Evolutionary conservation across 2,113 vertebrate genomes (phyloP).

Genomic region (Triplophysa tibetana): DNA sequence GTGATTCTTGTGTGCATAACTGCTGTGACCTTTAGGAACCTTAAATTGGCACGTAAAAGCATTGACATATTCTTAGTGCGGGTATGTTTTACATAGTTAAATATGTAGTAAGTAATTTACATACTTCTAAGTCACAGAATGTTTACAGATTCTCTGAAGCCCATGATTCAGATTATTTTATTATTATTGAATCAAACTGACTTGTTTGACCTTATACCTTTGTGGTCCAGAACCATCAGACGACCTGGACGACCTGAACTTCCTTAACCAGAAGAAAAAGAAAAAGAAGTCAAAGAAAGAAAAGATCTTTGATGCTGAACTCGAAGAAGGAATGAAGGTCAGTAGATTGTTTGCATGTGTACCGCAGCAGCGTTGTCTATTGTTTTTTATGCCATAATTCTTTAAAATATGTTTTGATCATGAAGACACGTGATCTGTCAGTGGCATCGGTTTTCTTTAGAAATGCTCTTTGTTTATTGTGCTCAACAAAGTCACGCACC

Average conservation of each 20-base stretch:
- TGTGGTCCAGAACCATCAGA: slow-evolving; percentile 83
- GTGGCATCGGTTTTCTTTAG: not conserved
- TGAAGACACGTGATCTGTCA: not conserved
- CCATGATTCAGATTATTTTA: no score
- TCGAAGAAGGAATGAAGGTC: slow-evolving; percentile 94
- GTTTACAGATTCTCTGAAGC: no score
- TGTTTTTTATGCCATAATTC: not conserved
- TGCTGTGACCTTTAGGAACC: no score
- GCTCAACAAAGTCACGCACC: not conserved
- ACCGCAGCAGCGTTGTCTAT: not conserved
- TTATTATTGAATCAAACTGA: no score
- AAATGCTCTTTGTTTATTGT: not conserved
- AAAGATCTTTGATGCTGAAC: slow-evolving; percentile 87
- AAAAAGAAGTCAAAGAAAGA: slow-evolving; percentile 97
- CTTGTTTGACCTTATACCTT: not conserved
- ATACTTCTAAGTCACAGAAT: no score
- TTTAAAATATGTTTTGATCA: not conserved
- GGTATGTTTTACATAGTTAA: no score
- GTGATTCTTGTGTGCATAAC: no score
- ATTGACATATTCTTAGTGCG: no score
- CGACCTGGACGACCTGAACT: slow-evolving; percentile 93
- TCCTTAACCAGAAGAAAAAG: slow-evolving; percentile 99
- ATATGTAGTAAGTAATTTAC: no score
- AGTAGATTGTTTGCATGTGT: slow-evolving; percentile 54
- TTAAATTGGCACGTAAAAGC: no score